phyloP scores from a whole-genome alignment of 2,113 vertebrate species.

The Arothron firmamentum region DNA sequence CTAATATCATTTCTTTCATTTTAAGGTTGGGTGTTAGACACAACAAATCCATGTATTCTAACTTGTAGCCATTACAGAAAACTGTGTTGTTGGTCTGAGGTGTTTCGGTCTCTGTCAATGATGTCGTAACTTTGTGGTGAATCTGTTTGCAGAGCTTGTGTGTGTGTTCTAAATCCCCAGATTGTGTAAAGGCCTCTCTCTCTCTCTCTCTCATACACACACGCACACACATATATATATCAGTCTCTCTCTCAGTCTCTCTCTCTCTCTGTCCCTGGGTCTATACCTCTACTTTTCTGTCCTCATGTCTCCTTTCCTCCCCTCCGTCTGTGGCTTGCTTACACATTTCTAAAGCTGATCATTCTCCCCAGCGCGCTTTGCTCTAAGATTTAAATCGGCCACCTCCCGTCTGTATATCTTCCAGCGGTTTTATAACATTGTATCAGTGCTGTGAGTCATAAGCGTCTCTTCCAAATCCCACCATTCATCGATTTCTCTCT shows the following conservation, averaged over 20 bases:
- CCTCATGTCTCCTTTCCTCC: constrained; percentile 19
- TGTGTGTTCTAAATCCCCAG: constrained; percentile 64
- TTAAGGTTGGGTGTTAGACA: no score
- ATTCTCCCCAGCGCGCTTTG: no score
- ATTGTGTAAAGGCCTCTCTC: constrained; percentile 56
- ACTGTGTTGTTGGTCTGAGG: no score
- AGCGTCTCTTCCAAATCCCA: constrained; percentile 28
- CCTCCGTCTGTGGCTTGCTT: not conserved
- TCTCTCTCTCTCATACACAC: constrained; percentile 38
- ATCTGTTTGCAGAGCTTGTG: constrained; percentile 58
- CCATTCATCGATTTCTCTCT: constrained; percentile 46
- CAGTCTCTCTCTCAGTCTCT: no score
- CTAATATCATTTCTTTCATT: no score
- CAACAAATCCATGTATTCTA: no score
- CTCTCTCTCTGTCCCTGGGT: constrained; percentile 31
- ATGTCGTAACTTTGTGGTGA: constrained; percentile 7
- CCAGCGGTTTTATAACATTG: constrained; percentile 16
- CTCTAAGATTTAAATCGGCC: no score
- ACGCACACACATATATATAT: no score
- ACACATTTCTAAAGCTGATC: no score
- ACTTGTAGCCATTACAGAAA: no score
- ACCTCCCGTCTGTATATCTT: constrained; percentile 8
- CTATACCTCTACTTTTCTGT: constrained; percentile 59
- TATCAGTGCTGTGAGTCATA: constrained; percentile 29
- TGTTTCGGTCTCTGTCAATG: no score